Percentiles rank a stretch among this genome's conserved stretches.
phyloP scores from a whole-genome alignment of 2,113 vertebrate species.

The Chaetops frenatus region DNA sequence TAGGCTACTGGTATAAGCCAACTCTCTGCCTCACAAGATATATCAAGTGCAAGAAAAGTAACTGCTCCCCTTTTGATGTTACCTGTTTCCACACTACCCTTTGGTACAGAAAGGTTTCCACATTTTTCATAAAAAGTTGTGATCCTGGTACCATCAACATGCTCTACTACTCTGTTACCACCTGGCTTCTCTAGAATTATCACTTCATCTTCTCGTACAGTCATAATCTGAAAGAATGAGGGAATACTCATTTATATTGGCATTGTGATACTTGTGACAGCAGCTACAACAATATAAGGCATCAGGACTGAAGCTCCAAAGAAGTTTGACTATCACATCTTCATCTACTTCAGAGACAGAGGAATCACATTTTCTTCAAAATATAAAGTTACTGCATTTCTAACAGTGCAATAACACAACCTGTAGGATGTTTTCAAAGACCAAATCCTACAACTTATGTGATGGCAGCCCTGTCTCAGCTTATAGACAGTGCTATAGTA shows the following conservation, averaged over 20 bases:
- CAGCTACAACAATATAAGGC: neutral
- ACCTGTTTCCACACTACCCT: conserved; percentile 39
- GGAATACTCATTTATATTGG: neutral
- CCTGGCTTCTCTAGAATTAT: conserved; percentile 73
- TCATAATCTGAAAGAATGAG: conserved; percentile 76
- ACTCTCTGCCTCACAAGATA: neutral
- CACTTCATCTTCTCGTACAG: conserved; percentile 85
- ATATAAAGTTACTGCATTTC: neutral
- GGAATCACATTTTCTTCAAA: neutral
- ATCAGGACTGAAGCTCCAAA: neutral
- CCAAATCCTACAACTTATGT: neutral
- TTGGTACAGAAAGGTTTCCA: neutral
- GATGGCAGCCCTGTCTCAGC: neutral
- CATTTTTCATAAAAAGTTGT: conserved; percentile 76
- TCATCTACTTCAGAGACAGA: neutral
- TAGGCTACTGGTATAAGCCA: neutral
- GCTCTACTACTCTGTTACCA: conserved; percentile 79
- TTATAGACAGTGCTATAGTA: neutral
- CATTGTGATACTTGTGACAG: neutral
- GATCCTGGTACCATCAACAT: conserved; percentile 90
- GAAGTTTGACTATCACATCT: neutral
- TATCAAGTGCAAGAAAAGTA: neutral
- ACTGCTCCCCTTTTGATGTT: neutral
- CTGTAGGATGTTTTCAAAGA: neutral
- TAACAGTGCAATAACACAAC: neutral